Evolutionary conservation across 2,113 vertebrate species (phyloP), one percentile per base, ranked within the genome.

Genomic region (Okapia johnstoni): DNA sequence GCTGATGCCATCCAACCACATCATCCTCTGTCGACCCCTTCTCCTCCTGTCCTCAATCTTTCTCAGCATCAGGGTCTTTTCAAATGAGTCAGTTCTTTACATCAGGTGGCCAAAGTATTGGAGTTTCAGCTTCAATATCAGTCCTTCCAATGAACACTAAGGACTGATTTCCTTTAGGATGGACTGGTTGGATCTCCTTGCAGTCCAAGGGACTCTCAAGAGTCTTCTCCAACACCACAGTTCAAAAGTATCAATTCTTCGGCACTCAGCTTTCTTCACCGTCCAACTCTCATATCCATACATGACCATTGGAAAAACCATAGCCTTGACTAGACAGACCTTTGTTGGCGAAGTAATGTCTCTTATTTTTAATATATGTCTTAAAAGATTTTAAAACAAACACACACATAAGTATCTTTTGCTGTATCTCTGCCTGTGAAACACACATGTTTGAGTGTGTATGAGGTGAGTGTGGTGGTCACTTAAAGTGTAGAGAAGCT

Each of bases 251-350:
- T 36, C 63, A 70, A 12, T 70, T 70, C 19, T 70, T 36, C 0
- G 1, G 63, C 0, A 0, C n/a, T 70, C n/a, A 70, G 63, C n/a
- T 70, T 36, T 70, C 66, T 36, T 36, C 21, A 12, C 11, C 36
- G 66, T 70, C n/a, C n/a, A 70, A 70, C 66, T 70, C n/a, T 70
- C n/a, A 36, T 4, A 70, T 70, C n/a, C 19, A 36, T 36, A 36
- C 66, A 70, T 36, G n/a, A 40, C n/a, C 9, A 70, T 19, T 70
- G 66, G 66, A 40, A 70, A 40, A 23, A 70, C 66, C 66, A 40
- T 70, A 40, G 66, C 66, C 66, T 70, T 70, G 10, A 40, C n/a
- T 40, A 70, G 66, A 40, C 0, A 1, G n/a, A 40, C 10, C 66
- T 70, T 70, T 70, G n/a, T 12, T 70, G 66, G 36, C 19, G 1